Evolutionary conservation across 1,140 invertebrate genomes (phyloP), one percentile per base, ranked within the genome.

Genomic region (Andrena cerasifolii): DNA sequence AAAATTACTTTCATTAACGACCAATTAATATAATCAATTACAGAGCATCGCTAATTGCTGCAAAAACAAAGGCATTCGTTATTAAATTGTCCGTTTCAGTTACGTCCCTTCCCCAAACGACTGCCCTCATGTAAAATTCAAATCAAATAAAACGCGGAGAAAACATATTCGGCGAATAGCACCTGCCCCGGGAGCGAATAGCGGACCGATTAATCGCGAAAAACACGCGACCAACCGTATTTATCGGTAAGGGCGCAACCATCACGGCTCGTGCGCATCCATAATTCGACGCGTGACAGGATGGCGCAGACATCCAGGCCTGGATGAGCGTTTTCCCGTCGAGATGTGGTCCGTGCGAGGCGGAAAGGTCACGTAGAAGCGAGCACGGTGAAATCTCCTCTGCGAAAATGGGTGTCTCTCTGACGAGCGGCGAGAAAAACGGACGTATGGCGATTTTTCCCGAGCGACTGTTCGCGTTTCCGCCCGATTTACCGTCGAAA

Each of bases 401-500:
- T 47, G 65, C 24, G 62, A 63, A 51, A 58, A 10, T 10, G 36
- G 10, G 36, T 40, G 3, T 40, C 36, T 10, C 36, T 40, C 36
- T 10, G 3, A 24, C 65, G 49, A 24, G 24, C 33, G 47, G 33
- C 63, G 68, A 24, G 43, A n/a, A n/a, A n/a, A n/a, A n/a, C 58
- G 36, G 49, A 26, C 21, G 51, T n/a, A n/a, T n/a, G 36, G 10
- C 58, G 56, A 82, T 83, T 78, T 78, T 78, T 83, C 75, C 45
- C 53, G 18, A 10, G 31, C 56, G 51, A 63, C 51, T 78, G 59
- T 74, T 65, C 54, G 73, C 56, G 43, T 81, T 83, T 83, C 75
- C 79, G 54, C 75, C 68, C 81, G 71, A 83, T 83, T n/a, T 82
- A 78, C 80, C 80, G n/a, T 12, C 0, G n/a, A 33, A 62, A 49